These are phyloP conservation scores for Darevskia nairensis DNA, from an alignment of 2,797 vertebrate genomes.

Conservation along the genomic window DNA sequence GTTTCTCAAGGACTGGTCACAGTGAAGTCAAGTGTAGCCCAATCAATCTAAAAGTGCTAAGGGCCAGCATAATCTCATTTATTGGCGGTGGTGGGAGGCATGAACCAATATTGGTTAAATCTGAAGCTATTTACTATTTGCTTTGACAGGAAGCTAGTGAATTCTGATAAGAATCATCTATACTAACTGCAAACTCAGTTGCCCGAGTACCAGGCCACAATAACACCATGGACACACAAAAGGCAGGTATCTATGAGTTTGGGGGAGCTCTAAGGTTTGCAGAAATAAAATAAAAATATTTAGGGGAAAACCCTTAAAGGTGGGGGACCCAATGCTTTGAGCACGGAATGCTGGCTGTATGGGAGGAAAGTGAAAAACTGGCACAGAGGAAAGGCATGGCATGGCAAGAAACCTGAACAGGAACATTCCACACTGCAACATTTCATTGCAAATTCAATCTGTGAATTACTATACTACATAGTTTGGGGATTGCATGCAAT, in stretches of 20 bases:
- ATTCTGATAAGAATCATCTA: neutral
- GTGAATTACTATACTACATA: neutral
- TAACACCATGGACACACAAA: no score
- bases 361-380: neutral
- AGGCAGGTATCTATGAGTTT: no score
- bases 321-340: no score
- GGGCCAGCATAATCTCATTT: neutral
- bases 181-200: neutral
- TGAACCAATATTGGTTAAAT: neutral
- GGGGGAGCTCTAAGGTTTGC: no score
- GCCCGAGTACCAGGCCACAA: neutral
- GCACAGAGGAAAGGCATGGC: neutral
- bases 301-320: no score
- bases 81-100: neutral
- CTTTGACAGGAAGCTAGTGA: neutral
- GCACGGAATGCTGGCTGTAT: no score
- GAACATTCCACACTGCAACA: neutral
- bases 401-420: neutral
- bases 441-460: neutral
- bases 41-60: conserved; percentile 18
- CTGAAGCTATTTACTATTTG: neutral
- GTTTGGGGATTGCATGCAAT: neutral
- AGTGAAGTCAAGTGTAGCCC: conserved; percentile 10
- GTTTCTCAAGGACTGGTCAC: neutral
- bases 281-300: no score